phyloP scores from a whole-genome alignment of 2,113 vertebrate species.

The Ptyas mucosa region DNA sequence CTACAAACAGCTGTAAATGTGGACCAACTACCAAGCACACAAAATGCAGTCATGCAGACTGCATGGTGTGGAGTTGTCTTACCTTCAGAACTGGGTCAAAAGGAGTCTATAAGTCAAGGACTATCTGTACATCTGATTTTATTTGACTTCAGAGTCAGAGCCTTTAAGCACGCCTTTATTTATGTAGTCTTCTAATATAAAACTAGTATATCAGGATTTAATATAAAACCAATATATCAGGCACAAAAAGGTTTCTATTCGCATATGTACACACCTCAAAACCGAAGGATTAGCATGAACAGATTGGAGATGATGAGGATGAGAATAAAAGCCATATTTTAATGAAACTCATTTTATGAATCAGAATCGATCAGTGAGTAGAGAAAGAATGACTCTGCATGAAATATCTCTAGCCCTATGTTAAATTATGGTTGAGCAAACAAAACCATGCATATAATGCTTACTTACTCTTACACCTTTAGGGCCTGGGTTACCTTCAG shows the following conservation, averaged over 20 bases:
- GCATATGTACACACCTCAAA: background rate
- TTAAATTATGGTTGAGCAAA: background rate
- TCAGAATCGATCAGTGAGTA: background rate
- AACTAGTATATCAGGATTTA: slow-evolving; percentile 40
- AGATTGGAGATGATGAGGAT: background rate
- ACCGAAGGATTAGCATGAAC: background rate
- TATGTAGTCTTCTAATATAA: background rate
- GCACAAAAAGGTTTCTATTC: background rate
- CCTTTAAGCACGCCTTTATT: background rate
- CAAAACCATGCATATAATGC: slow-evolving; percentile 32
- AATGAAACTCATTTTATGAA: slow-evolving; percentile 10
- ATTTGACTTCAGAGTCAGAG: background rate
- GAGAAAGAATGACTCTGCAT: background rate
- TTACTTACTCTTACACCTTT: slow-evolving; percentile 93
- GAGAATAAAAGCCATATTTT: background rate
- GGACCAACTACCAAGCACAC: background rate
- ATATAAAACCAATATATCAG: slow-evolving; percentile 39
- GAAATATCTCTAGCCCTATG: background rate
- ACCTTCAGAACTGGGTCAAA: background rate
- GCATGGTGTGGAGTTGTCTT: too few species aligned
- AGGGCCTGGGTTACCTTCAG: slow-evolving; percentile 89
- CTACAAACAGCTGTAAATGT: background rate
- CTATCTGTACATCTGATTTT: background rate
- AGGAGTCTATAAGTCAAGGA: background rate
- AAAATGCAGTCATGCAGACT: background rate